Conservation (phyloP, 2,797 vertebrate species). For the Argentina silus region DNA sequence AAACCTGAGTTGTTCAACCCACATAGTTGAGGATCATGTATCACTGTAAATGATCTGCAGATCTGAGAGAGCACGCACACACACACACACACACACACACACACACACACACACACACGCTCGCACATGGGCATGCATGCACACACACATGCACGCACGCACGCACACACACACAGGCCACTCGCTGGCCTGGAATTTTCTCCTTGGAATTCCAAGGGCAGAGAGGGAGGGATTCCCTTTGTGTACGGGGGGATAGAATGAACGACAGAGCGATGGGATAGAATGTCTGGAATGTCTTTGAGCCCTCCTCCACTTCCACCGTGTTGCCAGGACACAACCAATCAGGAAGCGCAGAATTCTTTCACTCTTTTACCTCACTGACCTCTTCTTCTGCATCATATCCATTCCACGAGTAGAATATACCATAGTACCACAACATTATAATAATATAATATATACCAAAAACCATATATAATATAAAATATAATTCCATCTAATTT, state of each 20-base stretch:
- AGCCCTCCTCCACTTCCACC: background rate
- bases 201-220: constrained; percentile 65
- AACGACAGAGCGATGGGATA: background rate
- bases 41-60: constrained; percentile 58
- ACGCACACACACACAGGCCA: constrained; percentile 6
- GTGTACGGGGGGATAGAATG: constrained; percentile 40
- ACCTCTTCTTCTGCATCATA: background rate
- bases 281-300: background rate
- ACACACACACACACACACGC: constrained; percentile 4
- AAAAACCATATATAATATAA: no score
- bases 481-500: no score
- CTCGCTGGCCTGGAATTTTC: constrained; percentile 46
- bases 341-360: background rate
- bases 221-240: constrained; percentile 67
- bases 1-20: constrained; percentile 53
- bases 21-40: constrained; percentile 50
- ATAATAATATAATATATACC: no score
- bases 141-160: background rate
- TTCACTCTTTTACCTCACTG: background rate
- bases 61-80: constrained; percentile 30
- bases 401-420: no score
- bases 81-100: background rate
- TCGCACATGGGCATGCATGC: constrained; percentile 33
- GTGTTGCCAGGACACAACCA: background rate
- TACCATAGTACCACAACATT: no score